Conservation (phyloP, 2,113 vertebrate genomes). For the Dunckerocampus dactyliophorus region DNA sequence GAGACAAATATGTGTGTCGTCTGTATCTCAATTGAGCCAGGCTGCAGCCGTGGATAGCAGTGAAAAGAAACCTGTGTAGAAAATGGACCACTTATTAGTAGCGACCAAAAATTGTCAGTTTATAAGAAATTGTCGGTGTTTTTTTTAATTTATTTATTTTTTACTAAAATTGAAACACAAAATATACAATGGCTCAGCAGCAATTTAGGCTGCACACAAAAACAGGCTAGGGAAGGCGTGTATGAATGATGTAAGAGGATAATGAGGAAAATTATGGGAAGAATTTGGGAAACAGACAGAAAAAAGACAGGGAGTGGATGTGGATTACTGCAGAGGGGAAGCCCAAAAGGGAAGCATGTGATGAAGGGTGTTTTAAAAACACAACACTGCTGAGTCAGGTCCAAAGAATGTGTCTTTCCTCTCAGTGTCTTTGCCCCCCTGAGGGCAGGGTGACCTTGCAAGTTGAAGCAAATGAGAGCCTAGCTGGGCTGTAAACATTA, state of each 20-base stretch:
- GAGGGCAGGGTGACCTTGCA: constrained; percentile 5
- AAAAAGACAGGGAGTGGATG: constrained; percentile 10
- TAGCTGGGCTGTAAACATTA: constrained; percentile 8
- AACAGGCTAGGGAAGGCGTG: neutral
- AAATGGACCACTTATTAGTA: too few relatives aligned
- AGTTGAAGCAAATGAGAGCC: neutral
- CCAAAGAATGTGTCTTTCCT: constrained; percentile 23
- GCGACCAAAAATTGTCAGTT: too few relatives aligned
- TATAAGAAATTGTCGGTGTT: too few relatives aligned
- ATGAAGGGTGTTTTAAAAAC: constrained; percentile 10
- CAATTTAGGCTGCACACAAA: neutral
- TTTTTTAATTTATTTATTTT: too few relatives aligned
- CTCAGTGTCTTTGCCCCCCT: constrained; percentile 9
- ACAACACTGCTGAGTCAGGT: constrained; percentile 29
- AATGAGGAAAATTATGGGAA: neutral
- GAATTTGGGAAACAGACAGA: neutral
- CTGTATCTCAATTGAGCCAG: too few relatives aligned
- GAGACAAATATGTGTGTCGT: too few relatives aligned
- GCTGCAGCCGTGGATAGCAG: too few relatives aligned
- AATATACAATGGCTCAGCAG: too few relatives aligned
- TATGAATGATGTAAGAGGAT: neutral
- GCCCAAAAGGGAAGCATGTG: neutral
- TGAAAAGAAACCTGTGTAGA: too few relatives aligned
- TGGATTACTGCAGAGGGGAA: neutral
- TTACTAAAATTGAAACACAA: too few relatives aligned